A percentile compares a stretch with the other conserved stretches of the same genome.
Evolutionary conservation across 2,113 vertebrate species (phyloP).

Genomic region (Stercorarius parasiticus): DNA sequence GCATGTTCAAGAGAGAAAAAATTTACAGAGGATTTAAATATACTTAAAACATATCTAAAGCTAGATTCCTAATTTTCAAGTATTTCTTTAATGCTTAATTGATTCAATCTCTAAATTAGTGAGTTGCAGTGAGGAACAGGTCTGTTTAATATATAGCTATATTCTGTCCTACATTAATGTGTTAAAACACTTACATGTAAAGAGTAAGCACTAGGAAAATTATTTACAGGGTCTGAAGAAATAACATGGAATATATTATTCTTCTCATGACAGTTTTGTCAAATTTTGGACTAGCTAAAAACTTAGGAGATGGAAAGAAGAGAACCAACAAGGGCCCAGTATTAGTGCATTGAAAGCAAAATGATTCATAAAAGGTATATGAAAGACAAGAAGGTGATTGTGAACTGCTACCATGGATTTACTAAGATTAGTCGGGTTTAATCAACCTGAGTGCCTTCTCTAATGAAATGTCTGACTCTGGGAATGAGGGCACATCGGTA

Average conservation of each 20-base stretch:
- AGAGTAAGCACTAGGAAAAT: neutral
- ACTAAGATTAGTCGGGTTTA: neutral
- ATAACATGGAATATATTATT: neutral
- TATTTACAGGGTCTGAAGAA: neutral
- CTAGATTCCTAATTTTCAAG: neutral
- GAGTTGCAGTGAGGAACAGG: neutral
- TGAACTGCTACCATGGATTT: neutral
- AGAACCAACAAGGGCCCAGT: neutral
- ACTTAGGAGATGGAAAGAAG: neutral
- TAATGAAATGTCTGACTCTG: neutral
- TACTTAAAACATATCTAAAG: neutral
- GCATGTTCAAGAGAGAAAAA: neutral
- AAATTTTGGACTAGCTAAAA: neutral
- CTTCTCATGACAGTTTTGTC: neutral
- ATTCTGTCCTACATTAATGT: neutral
- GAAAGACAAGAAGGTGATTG: neutral
- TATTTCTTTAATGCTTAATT: neutral
- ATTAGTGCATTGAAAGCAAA: neutral
- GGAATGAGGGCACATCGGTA: neutral
- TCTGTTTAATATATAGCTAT: neutral
- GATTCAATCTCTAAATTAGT: neutral
- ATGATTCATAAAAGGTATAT: neutral
- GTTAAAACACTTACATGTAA: neutral
- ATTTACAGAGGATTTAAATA: neutral
- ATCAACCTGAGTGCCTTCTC: neutral